phyloP scores from a whole-genome alignment of 1,140 invertebrate species.

The Oedothorax gibbosus region DNA sequence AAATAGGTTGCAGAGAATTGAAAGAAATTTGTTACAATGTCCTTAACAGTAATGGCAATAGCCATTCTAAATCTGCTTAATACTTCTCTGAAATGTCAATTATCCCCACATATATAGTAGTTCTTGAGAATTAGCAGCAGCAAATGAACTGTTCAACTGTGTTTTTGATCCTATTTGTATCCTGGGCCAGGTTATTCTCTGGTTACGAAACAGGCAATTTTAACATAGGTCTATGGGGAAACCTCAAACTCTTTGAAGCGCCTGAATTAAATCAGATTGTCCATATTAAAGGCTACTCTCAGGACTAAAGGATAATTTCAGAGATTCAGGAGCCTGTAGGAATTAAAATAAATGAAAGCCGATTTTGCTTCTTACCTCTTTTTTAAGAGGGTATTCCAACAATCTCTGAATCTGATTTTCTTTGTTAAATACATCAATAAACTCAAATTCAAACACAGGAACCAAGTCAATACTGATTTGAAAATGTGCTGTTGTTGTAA shows the following conservation, averaged over 20 bases:
- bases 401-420: background rate
- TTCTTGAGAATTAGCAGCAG: no score
- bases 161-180: background rate
- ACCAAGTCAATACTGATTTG: constrained; percentile 1
- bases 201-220: background rate
- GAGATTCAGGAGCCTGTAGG: no score
- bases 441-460: constrained; percentile 10
- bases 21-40: no score
- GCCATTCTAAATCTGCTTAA: no score
- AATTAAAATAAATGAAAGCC: background rate
- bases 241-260: background rate
- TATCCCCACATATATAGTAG: no score
- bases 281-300: background rate
- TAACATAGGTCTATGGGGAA: background rate
- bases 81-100: no score
- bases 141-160: background rate
- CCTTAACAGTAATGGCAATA: no score
- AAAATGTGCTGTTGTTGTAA: background rate
- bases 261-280: background rate
- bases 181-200: background rate
- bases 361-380: background rate
- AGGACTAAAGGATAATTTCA: background rate
- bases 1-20: no score
- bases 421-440: background rate
- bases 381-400: background rate